These are phyloP conservation scores for Rhyacophila brunnea DNA, from an alignment of 1,140 invertebrate species.

Conservation along the genomic window DNA sequence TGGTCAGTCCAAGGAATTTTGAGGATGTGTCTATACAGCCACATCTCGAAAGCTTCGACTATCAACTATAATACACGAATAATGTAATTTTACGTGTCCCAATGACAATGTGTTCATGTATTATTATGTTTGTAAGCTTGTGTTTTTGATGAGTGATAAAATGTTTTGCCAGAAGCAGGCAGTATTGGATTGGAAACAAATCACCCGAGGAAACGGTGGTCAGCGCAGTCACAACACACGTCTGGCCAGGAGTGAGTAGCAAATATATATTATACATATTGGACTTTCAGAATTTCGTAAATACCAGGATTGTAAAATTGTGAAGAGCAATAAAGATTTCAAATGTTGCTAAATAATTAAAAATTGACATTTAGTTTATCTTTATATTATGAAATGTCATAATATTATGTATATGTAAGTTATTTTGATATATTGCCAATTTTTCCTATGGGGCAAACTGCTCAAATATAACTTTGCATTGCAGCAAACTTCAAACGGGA, in stretches of 20 bases:
- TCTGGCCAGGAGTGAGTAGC: slow-evolving; percentile 30
- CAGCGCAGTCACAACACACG: slow-evolving; percentile 22
- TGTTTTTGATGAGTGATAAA: slow-evolving; percentile 42
- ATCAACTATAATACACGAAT: too few species aligned
- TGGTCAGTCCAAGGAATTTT: too few species aligned
- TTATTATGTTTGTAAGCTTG: neutral
- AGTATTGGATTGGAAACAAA: slow-evolving; percentile 86
- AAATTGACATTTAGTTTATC: neutral
- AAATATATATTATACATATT: too few species aligned
- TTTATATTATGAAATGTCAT: neutral
- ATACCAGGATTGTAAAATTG: too few species aligned
- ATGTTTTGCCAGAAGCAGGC: slow-evolving; percentile 71
- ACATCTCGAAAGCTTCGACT: too few species aligned
- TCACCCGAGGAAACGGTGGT: slow-evolving; percentile 69
- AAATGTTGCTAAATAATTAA: too few species aligned
- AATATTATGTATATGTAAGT: neutral
- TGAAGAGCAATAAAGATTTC: too few species aligned
- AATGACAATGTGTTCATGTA: too few species aligned
- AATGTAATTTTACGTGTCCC: too few species aligned
- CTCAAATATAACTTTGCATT: neutral
- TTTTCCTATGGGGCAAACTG: too few species aligned
- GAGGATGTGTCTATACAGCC: too few species aligned
- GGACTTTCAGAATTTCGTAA: too few species aligned
- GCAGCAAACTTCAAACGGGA: slow-evolving; percentile 3
- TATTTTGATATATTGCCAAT: neutral